These are phyloP conservation scores for Encarsia formosa DNA, from an alignment of 2,888 invertebrate species.

Conservation along the genomic window DNA sequence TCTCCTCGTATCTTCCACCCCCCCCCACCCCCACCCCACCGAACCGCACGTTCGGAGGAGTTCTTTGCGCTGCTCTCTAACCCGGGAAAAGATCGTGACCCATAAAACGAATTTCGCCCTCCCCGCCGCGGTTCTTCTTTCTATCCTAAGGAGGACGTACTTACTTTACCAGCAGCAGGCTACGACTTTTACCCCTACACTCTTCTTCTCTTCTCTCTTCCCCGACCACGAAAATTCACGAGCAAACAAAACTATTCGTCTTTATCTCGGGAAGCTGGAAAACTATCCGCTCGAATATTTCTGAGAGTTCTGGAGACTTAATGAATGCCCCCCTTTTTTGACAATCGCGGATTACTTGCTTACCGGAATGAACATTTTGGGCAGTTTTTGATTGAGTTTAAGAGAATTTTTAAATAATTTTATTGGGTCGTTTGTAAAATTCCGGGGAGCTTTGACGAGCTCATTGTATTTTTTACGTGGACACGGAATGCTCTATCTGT, in stretches of 20 bases:
- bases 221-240: slow-evolving; percentile 9
- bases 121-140: slow-evolving; percentile 14
- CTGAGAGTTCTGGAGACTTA: too few species aligned
- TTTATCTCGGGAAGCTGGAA: slow-evolving; percentile 37
- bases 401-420: too few species aligned
- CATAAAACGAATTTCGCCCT: slow-evolving; percentile 23
- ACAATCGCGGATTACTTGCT: too few species aligned
- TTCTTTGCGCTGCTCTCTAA: not conserved
- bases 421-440: too few species aligned
- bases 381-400: too few species aligned
- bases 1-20: not conserved
- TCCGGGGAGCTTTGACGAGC: too few species aligned
- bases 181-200: slow-evolving; percentile 8
- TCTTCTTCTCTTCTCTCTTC: not conserved
- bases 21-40: not conserved
- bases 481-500: too few species aligned
- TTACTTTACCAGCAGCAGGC: slow-evolving; percentile 15
- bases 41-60: too few species aligned
- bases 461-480: too few species aligned
- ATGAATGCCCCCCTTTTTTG: too few species aligned
- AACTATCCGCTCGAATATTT: slow-evolving; percentile 36
- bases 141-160: slow-evolving; percentile 14
- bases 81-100: slow-evolving; percentile 24
- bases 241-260: slow-evolving; percentile 44
- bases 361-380: too few species aligned